Percentiles rank a stretch among this genome's conserved stretches.
These are phyloP conservation scores for Musca domestica DNA, from an alignment of 1,140 invertebrate genomes.

Conservation along the genomic window DNA sequence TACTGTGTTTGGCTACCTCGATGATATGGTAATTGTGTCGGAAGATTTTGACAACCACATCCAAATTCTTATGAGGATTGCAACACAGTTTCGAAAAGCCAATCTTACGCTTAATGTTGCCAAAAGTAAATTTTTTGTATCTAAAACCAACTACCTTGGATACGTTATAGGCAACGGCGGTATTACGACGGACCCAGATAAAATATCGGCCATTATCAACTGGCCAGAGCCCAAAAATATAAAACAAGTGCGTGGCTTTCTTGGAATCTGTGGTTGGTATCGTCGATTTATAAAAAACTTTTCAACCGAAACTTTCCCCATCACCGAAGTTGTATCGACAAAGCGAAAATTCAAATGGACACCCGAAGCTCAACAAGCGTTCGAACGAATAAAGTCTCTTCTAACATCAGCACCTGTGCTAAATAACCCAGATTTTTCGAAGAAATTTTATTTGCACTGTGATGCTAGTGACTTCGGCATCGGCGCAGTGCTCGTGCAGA, in stretches of 20 bases:
- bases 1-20: constrained; percentile 26
- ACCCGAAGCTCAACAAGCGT: not conserved
- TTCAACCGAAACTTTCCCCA: constrained; percentile 15
- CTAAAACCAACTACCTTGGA: constrained; percentile 29
- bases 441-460: too few relatives aligned
- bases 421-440: constrained; percentile 30
- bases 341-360: constrained; percentile 22
- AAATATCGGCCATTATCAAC: constrained; percentile 32
- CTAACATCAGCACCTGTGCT: constrained; percentile 28
- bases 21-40: constrained; percentile 17
- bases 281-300: constrained; percentile 29
- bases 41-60: not conserved
- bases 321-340: constrained; percentile 25
- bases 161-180: constrained; percentile 29
- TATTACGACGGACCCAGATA: constrained; percentile 31
- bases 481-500: constrained; percentile 30
- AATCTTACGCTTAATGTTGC: constrained; percentile 54
- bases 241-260: constrained; percentile 26
- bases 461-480: too few relatives aligned
- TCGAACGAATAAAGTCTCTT: constrained; percentile 4
- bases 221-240: constrained; percentile 28
- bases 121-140: constrained; percentile 53
- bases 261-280: constrained; percentile 29
- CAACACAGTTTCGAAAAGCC: constrained; percentile 28
- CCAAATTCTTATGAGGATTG: not conserved